These are phyloP conservation scores for Gymnocypris eckloni DNA, from an alignment of 2,797 vertebrate genomes.

Conservation along the genomic window DNA sequence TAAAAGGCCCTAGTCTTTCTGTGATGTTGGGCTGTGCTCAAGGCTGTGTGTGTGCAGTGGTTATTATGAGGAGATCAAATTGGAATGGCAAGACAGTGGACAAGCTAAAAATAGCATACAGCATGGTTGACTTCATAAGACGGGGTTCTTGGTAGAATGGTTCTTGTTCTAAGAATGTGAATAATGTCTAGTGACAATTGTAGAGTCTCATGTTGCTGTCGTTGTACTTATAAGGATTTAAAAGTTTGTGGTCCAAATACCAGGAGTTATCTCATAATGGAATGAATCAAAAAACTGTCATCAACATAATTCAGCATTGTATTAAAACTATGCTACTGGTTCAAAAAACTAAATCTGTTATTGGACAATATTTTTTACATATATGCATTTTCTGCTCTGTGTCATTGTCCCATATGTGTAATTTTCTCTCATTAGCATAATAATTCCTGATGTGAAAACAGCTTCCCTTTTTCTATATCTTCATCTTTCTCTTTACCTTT, in stretches of 20 bases:
- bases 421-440: not conserved
- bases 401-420: not conserved
- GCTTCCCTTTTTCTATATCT: not conserved
- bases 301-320: not conserved
- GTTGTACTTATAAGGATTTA: not conserved
- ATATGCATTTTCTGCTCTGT: not conserved
- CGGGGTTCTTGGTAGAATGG: not conserved
- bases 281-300: not conserved
- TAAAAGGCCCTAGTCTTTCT: constrained; percentile 22
- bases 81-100: not conserved
- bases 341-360: not conserved
- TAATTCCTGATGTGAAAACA: not conserved
- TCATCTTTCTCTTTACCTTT: too few relatives aligned
- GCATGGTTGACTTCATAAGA: not conserved
- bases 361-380: not conserved
- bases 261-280: not conserved
- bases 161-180: not conserved
- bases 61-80: not conserved
- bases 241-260: not conserved
- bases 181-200: not conserved
- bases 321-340: constrained; percentile 5
- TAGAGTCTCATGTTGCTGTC: not conserved
- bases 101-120: constrained; percentile 5
- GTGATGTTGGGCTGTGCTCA: not conserved
- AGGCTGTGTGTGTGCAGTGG: not conserved